Base-by-base conservation (phyloP, 1,140 invertebrate species). In the Halictus rubicundus region DNA sequence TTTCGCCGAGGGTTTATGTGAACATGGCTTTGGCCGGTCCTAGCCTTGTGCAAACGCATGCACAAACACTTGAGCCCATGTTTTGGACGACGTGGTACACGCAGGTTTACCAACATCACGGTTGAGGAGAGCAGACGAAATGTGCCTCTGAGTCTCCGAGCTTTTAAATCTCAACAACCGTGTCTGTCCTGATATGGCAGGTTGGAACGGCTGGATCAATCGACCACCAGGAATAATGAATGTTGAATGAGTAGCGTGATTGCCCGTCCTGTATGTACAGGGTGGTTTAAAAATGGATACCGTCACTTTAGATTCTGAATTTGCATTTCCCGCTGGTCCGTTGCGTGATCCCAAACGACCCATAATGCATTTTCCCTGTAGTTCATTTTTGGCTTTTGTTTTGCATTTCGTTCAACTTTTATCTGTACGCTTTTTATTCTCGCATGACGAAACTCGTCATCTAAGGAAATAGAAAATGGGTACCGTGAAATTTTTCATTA, bases 21-120 rank as follows among this genome's bases (percentile, higher is more conserved):
- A 71, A 78, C 81, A 70, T 52, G 81, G 73, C 71, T 78, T 82
- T 75, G 80, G 66, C 76, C 82, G 64, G 70, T 64, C 82, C 80
- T 83, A 78, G 68, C 74, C 78, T 87, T 83, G 65, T 80, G 73
- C 74, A 83, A 86, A 87, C 77, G 69, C 73, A 76, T 80, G 79
- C 71, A 59, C 76, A 23, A 42, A 25, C 39, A 74, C 42, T 66
- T 37, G 16, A 39, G 27, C 27, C 21, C 16, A 27, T 63, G 63
- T 74, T 23, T 73, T 14, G 39, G 37, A 37, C 10, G 61, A 16
- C 37, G 49, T n/a, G n/a, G 37, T 39, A 42, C 42, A 68, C 46
- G 54, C 71, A 23, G 63, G 63, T 42, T 68, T 75, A 23, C 46
- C 78, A 25, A 68, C 19, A 42, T 52, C 54, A 21, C 49, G 6